Evolutionary conservation across 2,888 invertebrate species (phyloP), one percentile per base, ranked within the genome.

Genomic region (Siphonodentalium dalli): DNA sequence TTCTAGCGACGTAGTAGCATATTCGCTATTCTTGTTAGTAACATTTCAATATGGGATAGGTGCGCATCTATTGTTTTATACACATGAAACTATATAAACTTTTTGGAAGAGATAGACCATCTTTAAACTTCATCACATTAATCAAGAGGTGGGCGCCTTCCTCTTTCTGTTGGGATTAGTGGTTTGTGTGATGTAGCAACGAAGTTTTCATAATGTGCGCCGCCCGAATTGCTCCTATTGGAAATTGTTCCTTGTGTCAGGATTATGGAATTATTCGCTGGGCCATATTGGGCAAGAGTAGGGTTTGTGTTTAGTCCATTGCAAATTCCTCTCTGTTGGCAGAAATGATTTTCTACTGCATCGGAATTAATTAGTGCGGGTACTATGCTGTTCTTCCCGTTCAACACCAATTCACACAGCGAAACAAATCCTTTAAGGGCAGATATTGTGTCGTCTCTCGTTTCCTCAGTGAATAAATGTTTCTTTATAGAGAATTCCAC

Each of bases 221-320:
- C n/a, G 20, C 13, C 20, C 21, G 20, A 39, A 20, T 39, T 39
- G 4, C 15, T 13, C 24, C 24, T 39, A 20, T 15, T 21, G 24
- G 40, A 40, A 20, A 40, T n/a, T 13, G 40, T 23, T 13, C 40
- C 23, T 13, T 40, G 23, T 24, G 24, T 26, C 15, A 24, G 40
- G 18, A 11, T 40, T 7, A 40, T 23, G 23, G 40, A 23, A 24
- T 23, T 39, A 24, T 40, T 40, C 15, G 40, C 40, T 9, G 26
- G 40, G 9, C 40, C 40, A 40, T 40, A 40, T 26, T 40, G 40
- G 7, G 40, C 21, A 11, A 40, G 40, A 40, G 40, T 40, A 6
- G 40, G 23, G 23, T 40, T 40, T 15, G 40, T 40, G 13, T 40
- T 40, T 15, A 40, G 11, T 40, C 26, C 40, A 40, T 40, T 40